Percentiles rank a stretch among this genome's conserved stretches.
Evolutionary conservation across 1,140 invertebrate genomes (phyloP).

Genomic region (Metopolophium dirhodum): DNA sequence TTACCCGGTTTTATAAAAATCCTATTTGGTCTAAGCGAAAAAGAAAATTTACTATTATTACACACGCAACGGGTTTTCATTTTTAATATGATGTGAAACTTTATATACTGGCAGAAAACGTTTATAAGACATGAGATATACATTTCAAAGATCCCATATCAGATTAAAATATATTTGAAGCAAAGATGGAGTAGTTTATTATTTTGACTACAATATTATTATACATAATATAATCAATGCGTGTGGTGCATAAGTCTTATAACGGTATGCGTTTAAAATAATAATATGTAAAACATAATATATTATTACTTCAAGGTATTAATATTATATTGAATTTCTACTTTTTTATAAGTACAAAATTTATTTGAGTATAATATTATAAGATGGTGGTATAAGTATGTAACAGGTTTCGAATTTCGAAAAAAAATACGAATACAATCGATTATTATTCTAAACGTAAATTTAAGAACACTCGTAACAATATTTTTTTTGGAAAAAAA

Average conservation of each 20-base stretch:
- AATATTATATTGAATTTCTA: constrained; percentile 4
- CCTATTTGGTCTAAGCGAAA: neutral
- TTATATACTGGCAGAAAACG: neutral
- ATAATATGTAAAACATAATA: neutral
- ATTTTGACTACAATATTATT: neutral
- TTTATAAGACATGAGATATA: neutral
- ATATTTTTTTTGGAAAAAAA: too few relatives aligned
- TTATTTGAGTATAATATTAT: neutral
- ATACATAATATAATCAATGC: neutral
- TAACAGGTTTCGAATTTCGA: neutral
- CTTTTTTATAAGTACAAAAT: neutral
- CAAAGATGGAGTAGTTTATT: neutral
- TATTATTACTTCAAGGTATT: neutral
- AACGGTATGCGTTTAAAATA: neutral
- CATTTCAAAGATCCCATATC: neutral
- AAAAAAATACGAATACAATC: neutral
- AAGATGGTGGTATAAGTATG: neutral
- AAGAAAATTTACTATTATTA: neutral
- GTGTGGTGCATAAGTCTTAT: neutral
- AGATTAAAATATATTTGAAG: neutral
- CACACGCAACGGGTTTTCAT: neutral
- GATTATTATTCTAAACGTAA: neutral
- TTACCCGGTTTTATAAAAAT: neutral
- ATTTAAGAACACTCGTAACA: too few relatives aligned
- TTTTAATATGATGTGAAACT: neutral